Percentiles rank a stretch among this genome's conserved stretches.
Evolutionary conservation across 1,140 invertebrate species (phyloP).

Genomic region (Brachionus calyciflorus): DNA sequence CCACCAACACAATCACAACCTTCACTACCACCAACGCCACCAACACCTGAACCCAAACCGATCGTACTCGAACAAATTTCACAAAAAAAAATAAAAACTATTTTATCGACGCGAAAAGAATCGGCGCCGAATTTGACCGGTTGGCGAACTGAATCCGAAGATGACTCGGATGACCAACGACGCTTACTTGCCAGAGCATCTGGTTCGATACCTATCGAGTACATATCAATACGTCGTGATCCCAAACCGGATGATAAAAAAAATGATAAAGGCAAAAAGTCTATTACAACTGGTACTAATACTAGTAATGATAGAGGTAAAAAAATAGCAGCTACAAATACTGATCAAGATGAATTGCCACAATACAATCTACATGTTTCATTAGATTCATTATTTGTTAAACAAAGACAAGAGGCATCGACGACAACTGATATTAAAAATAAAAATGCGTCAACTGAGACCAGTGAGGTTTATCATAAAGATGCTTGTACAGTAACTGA

Average conservation of each 20-base stretch:
- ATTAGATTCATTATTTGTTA: slow-evolving; percentile 16
- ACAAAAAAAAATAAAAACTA: slow-evolving; percentile 39
- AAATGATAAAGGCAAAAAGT: slow-evolving; percentile 12
- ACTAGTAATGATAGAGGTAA: slow-evolving; percentile 33
- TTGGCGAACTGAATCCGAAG: slow-evolving; percentile 24
- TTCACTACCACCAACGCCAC: too few species aligned
- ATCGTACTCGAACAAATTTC: background rate
- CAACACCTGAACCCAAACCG: background rate
- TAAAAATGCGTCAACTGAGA: background rate
- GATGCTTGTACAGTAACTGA: slow-evolving; percentile 34
- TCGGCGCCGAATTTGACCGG: slow-evolving; percentile 36
- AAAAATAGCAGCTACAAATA: slow-evolving; percentile 32
- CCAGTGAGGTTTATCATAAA: background rate
- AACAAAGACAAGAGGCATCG: slow-evolving; percentile 5
- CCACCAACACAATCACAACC: too few species aligned
- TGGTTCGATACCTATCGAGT: slow-evolving; percentile 43
- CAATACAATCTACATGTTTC: slow-evolving; percentile 45
- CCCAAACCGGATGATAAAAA: slow-evolving; percentile 2
- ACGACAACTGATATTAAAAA: slow-evolving; percentile 26
- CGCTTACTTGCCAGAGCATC: slow-evolving; percentile 1
- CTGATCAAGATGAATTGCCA: slow-evolving; percentile 38
- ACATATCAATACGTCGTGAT: slow-evolving; percentile 36
- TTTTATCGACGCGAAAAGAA: slow-evolving; percentile 23
- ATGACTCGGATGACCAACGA: slow-evolving; percentile 19
- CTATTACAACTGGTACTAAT: slow-evolving; percentile 37